Conservation (phyloP, 2,113 vertebrate genomes). For the Centropus bengalensis region DNA sequence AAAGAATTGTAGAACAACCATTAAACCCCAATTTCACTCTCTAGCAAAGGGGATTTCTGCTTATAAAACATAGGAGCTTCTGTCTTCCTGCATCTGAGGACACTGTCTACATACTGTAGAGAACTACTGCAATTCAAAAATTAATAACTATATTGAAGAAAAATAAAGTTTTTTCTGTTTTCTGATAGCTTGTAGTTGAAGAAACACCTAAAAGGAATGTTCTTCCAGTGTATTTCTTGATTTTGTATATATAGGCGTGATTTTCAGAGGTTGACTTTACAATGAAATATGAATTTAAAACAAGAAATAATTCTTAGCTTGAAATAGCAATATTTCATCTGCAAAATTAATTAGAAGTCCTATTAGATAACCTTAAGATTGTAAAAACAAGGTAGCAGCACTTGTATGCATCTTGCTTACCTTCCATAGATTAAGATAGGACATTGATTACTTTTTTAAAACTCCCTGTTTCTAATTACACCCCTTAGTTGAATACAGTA, state of each 20-base stretch:
- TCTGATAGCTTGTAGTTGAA: background rate
- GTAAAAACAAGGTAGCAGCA: background rate
- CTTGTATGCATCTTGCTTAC: background rate
- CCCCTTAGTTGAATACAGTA: background rate
- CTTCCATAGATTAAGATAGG: background rate
- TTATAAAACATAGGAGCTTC: background rate
- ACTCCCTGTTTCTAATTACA: background rate
- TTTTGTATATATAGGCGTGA: background rate
- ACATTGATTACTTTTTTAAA: background rate
- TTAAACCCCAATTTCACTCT: background rate
- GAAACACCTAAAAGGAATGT: background rate
- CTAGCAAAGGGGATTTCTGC: background rate
- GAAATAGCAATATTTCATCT: background rate
- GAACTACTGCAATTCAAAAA: background rate
- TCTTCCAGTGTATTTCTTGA: background rate
- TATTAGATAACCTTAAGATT: background rate
- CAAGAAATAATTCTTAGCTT: background rate
- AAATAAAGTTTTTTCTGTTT: background rate
- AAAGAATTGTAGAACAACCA: background rate
- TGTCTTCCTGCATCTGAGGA: background rate
- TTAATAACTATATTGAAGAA: background rate
- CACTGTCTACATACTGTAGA: background rate
- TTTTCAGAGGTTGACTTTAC: background rate
- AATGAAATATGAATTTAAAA: background rate
- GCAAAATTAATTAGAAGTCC: background rate